Evolutionary conservation across 2,888 invertebrate species (phyloP), one percentile per base, ranked within the genome.

Genomic region (Caenorhabditis becei): DNA sequence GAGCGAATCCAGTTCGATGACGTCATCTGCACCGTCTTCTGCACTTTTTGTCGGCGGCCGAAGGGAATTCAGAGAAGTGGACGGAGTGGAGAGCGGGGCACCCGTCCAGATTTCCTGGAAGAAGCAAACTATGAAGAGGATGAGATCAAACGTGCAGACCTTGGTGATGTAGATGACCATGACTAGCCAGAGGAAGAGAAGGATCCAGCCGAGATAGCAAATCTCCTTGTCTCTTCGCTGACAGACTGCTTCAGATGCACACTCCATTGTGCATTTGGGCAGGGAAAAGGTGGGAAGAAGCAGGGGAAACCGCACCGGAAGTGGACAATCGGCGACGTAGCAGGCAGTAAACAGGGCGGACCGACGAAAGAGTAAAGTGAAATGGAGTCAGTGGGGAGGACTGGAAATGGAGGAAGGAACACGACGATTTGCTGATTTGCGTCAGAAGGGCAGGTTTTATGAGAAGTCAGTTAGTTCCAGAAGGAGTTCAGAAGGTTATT

Each of bases 101-200:
- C 72, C 79, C 20, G 67, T 78, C 83, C 83, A 83, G 77, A 84
- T 81, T 41, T 83, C 84, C 83, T 83, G 61, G 44, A 61, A 70
- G 28, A 26, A 20, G 3, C 2, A 47, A 37, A 14, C n/a, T 4
- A 14, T n/a, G n/a, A 16, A 1, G 26, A 54, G 26, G 16, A 54
- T 26, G 11, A n/a, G 26, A 54, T 54, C 54, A 49, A 44, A 41
- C 41, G 32, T 32, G 32, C 32, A 32, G 32, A 85, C 87, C 59
- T 85, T 84, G 7, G 86, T 87, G 58, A 86, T 85, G 54, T 87
- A 87, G 61, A 86, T 83, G 32, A 87, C 78, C 83, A 84, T 86
- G 24, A 74, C 58, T 11, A 87, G 72, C 86, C 87, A 87, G 5
- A 83, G 47, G 24, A 85, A 80, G 11, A 87, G 54, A 0, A 87